Evolutionary conservation across 1,140 invertebrate genomes (phyloP).

Genomic region (Drosophila rhopaloa): DNA sequence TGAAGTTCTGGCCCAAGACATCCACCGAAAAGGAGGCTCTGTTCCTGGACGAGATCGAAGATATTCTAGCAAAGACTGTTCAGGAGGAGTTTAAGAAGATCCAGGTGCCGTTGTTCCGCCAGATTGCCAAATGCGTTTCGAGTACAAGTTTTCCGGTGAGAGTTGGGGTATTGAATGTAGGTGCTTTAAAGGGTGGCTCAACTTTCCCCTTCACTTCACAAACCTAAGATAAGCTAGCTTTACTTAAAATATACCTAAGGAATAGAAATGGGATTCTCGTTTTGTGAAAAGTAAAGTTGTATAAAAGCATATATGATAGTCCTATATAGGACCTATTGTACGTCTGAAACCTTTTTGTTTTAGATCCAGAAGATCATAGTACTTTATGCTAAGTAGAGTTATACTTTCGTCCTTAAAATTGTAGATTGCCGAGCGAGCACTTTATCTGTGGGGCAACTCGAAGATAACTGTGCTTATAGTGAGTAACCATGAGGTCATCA

Average conservation of each 20-base stretch:
- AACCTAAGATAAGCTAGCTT: no score
- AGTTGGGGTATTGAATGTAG: neutral
- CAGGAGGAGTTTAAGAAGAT: neutral
- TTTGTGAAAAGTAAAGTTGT: no score
- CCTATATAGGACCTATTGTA: no score
- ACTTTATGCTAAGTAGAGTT: no score
- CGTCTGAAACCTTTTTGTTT: no score
- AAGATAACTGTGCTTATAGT: neutral
- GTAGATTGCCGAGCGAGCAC: neutral
- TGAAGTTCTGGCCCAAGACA: neutral
- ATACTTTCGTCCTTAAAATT: neutral
- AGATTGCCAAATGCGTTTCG: neutral
- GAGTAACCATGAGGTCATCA: neutral
- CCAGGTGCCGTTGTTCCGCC: neutral
- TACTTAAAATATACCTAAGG: no score
- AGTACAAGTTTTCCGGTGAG: neutral
- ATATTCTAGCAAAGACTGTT: neutral
- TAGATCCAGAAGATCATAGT: no score
- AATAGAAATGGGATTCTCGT: no score
- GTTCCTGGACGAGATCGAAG: neutral
- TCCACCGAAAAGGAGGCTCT: neutral
- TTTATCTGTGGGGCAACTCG: neutral
- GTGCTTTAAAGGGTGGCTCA: no score
- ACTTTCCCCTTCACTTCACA: no score
- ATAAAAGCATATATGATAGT: no score